Evolutionary conservation across 1,140 invertebrate genomes (phyloP).

Genomic region (Cydia fagiglandana): DNA sequence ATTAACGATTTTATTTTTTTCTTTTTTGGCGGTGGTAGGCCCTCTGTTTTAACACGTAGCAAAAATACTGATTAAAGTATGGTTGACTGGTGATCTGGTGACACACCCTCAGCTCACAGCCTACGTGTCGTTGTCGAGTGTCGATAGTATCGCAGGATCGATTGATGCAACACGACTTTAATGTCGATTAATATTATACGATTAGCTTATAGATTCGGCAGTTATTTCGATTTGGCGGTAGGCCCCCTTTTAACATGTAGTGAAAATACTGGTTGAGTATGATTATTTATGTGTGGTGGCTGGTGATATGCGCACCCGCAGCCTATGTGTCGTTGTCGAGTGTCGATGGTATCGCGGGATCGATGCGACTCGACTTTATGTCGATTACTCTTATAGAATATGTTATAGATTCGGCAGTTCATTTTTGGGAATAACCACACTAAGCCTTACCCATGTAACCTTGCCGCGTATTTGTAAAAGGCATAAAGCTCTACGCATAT

Average conservation of each 20-base stretch:
- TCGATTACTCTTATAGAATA: no score
- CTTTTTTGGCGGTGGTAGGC: no score
- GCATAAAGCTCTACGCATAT: no score
- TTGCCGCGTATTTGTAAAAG: no score
- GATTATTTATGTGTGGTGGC: neutral
- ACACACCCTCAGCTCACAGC: neutral
- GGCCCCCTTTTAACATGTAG: no score
- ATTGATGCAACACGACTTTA: conserved; percentile 26
- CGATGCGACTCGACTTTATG: conserved; percentile 24
- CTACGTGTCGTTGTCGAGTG: conserved; percentile 19
- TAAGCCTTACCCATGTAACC: neutral
- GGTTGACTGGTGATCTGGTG: neutral
- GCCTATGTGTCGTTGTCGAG: conserved; percentile 25
- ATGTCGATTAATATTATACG: no score
- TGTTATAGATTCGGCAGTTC: neutral
- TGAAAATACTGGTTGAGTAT: neutral
- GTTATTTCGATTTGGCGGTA: neutral
- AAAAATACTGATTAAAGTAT: neutral
- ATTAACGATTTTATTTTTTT: no score
- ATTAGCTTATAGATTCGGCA: neutral
- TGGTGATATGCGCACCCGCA: conserved; percentile 6
- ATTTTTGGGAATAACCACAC: neutral
- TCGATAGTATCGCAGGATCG: conserved; percentile 24
- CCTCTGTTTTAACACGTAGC: no score
- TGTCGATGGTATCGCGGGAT: conserved; percentile 27